These are phyloP conservation scores for Myopa testacea DNA, from an alignment of 2,888 invertebrate species.

Conservation along the genomic window DNA sequence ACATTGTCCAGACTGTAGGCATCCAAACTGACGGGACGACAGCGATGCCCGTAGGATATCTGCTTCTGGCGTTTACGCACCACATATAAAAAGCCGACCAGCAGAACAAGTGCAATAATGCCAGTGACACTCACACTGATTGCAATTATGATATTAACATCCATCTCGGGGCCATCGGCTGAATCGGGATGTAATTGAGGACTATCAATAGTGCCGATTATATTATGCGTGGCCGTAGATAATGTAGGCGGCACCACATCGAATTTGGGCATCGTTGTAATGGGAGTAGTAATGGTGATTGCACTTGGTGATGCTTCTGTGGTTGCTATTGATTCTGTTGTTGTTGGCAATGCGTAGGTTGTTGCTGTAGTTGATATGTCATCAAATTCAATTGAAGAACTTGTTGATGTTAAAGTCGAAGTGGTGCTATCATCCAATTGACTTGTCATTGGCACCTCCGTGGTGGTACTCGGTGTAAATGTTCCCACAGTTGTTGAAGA, in stretches of 20 bases:
- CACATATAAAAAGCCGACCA: constrained; percentile 82
- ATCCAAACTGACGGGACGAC: constrained; percentile 88
- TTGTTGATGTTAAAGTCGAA: constrained; percentile 41
- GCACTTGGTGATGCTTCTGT: constrained; percentile 38
- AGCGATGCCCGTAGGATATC: constrained; percentile 85
- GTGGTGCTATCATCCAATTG: constrained; percentile 55
- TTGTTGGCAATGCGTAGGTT: constrained; percentile 26
- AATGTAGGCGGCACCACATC: constrained; percentile 15
- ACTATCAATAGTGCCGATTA: constrained; percentile 45
- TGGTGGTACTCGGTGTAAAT: constrained; percentile 49
- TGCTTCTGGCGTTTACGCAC: constrained; percentile 85
- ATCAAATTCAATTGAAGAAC: background rate
- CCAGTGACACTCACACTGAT: constrained; percentile 85
- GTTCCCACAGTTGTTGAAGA: constrained; percentile 49
- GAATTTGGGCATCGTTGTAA: background rate
- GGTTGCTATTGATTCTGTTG: constrained; percentile 45
- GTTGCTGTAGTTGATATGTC: constrained; percentile 24
- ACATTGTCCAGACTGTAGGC: constrained; percentile 92
- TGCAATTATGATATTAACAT: constrained; percentile 81
- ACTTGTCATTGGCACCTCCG: constrained; percentile 53
- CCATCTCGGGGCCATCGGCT: constrained; percentile 63
- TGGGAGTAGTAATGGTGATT: constrained; percentile 41
- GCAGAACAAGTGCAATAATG: constrained; percentile 79
- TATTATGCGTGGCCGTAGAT: constrained; percentile 16
- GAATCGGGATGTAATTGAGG: constrained; percentile 51